Evolutionary conservation across 2,113 vertebrate species (phyloP).

Genomic region (Protobothrops mucrosquamatus): DNA sequence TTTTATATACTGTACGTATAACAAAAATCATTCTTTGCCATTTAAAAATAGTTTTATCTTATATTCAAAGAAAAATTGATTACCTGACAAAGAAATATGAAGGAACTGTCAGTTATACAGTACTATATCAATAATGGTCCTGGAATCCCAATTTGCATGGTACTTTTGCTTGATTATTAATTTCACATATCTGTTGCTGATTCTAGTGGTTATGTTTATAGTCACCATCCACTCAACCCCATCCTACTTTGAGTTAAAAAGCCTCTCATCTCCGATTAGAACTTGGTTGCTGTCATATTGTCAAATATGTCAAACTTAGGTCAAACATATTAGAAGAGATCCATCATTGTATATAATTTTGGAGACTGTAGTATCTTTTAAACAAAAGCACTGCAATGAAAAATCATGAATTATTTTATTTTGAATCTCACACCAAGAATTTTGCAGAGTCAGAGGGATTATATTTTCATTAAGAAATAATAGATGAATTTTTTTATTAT

Average conservation of each 20-base stretch:
- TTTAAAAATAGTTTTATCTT: constrained; percentile 16
- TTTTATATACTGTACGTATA: not conserved
- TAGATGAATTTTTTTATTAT: not conserved
- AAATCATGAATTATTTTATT: too few species aligned
- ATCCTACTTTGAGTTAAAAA: not conserved
- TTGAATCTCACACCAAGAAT: too few species aligned
- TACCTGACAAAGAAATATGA: not conserved
- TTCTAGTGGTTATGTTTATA: not conserved
- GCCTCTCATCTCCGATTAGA: not conserved
- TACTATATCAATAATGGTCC: not conserved
- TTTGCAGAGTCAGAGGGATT: not conserved
- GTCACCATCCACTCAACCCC: not conserved
- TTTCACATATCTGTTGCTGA: not conserved
- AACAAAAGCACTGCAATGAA: too few species aligned
- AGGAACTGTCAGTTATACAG: not conserved
- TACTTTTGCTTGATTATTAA: not conserved
- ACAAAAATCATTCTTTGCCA: constrained; percentile 2
- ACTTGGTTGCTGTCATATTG: too few species aligned
- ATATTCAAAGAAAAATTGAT: constrained; percentile 7
- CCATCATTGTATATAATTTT: too few species aligned
- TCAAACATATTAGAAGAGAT: too few species aligned
- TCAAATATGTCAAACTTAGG: too few species aligned
- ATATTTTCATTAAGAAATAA: constrained; percentile 26
- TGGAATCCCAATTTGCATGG: not conserved
- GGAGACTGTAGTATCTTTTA: too few species aligned